Conservation (phyloP, 1,140 invertebrate genomes). For the Drosophila malerkotliana region DNA sequence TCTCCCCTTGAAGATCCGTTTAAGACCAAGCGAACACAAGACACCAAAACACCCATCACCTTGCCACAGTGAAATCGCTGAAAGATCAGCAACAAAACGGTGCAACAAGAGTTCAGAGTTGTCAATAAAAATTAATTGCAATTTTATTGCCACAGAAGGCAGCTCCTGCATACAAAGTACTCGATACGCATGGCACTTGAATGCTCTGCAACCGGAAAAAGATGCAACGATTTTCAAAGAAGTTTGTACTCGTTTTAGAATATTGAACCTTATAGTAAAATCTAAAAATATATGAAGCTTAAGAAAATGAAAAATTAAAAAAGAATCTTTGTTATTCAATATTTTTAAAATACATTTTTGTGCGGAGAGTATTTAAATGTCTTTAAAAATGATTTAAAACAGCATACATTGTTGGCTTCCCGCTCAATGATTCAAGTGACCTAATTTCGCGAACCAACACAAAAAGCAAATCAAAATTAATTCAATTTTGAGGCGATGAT, state of each 20-base stretch:
- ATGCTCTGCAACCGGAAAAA: background rate
- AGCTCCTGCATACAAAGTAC: constrained; percentile 75
- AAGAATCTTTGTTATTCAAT: background rate
- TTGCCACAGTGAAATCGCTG: constrained; percentile 53
- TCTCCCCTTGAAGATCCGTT: constrained; percentile 4
- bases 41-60: constrained; percentile 27
- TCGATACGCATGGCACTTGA: constrained; percentile 18
- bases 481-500: constrained; percentile 57
- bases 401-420: background rate
- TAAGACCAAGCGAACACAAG: background rate
- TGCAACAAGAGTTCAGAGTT: constrained; percentile 73
- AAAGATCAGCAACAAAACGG: constrained; percentile 52
- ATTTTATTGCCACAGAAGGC: constrained; percentile 69
- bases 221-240: background rate
- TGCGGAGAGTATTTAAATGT: background rate
- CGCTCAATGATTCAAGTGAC: constrained; percentile 50
- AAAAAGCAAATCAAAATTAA: constrained; percentile 54
- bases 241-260: background rate
- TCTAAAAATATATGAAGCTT: background rate
- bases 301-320: background rate
- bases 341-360: too few relatives aligned
- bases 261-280: background rate
- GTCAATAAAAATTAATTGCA: constrained; percentile 81
- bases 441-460: constrained; percentile 37
- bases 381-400: constrained; percentile 1